A percentile compares a stretch with the other conserved stretches of the same genome.
These are phyloP conservation scores for Neria commutata DNA, from an alignment of 2,888 invertebrate genomes.

Conservation along the genomic window DNA sequence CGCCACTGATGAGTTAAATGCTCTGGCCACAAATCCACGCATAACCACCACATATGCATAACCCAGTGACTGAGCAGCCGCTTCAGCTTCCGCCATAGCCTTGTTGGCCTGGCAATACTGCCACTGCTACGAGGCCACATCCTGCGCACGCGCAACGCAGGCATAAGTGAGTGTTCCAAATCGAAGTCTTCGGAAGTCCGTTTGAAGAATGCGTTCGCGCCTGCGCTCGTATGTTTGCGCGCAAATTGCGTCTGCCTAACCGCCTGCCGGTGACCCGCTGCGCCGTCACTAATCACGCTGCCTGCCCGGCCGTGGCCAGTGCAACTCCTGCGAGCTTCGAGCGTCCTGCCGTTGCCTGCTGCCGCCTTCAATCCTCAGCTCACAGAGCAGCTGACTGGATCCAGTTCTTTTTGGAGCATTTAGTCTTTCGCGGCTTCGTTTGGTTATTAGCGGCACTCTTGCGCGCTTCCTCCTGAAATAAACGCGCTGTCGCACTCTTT, in stretches of 20 bases:
- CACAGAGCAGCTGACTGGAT: too few relatives aligned
- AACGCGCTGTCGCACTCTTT: too few relatives aligned
- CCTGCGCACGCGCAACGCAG: neutral
- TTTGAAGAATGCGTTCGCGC: constrained; percentile 6
- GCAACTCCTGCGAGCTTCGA: too few relatives aligned
- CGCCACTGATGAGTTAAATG: constrained; percentile 47
- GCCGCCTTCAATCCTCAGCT: too few relatives aligned
- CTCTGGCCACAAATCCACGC: too few relatives aligned
- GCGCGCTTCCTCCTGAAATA: neutral
- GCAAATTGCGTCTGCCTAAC: constrained; percentile 13
- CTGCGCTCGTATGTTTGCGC: neutral
- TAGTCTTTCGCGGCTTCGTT: neutral
- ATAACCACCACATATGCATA: neutral
- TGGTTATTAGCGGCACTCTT: neutral
- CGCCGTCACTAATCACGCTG: constrained; percentile 26
- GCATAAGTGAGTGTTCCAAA: too few relatives aligned
- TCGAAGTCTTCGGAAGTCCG: constrained; percentile 10
- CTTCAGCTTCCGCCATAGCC: too few relatives aligned
- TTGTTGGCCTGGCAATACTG: neutral
- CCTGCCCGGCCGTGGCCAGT: too few relatives aligned
- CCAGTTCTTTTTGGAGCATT: constrained; percentile 3
- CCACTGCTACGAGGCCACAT: neutral
- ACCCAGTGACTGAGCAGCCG: neutral
- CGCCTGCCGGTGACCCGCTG: neutral
- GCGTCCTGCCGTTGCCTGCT: too few relatives aligned